phyloP scores from a whole-genome alignment of 2,797 vertebrate genomes.

The Bufotes viridis region DNA sequence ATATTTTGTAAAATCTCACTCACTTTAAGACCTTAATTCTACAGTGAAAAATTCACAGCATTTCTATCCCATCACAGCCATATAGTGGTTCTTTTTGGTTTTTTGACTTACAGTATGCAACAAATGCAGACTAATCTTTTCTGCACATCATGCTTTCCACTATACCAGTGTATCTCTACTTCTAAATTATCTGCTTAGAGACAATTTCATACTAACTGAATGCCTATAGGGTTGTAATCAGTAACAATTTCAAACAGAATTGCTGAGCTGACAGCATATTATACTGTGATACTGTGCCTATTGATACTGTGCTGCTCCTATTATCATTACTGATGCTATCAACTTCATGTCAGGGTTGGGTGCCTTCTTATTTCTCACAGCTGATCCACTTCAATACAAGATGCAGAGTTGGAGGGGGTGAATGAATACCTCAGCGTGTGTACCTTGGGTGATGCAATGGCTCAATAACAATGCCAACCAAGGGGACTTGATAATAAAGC shows the following conservation, averaged over 20 bases:
- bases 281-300: background rate
- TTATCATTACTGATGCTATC: background rate
- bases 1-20: too few species aligned
- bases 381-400: background rate
- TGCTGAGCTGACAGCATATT: slow-evolving; percentile 9
- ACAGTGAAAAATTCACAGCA: too few species aligned
- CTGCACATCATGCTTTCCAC: background rate
- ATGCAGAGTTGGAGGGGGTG: background rate
- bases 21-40: too few species aligned
- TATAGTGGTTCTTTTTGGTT: background rate
- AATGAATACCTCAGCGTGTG: background rate
- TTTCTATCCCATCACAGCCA: background rate
- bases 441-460: background rate
- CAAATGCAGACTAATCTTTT: background rate
- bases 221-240: background rate
- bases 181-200: background rate
- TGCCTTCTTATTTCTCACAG: background rate
- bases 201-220: background rate
- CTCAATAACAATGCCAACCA: background rate
- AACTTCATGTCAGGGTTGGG: slow-evolving; percentile 1
- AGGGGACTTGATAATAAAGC: background rate
- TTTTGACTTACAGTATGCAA: background rate
- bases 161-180: background rate
- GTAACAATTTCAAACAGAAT: background rate
- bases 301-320: slow-evolving; percentile 3